Evolutionary conservation across 2,113 vertebrate genomes (phyloP), one percentile per base, ranked within the genome.

Genomic region (Labeo rohita): DNA sequence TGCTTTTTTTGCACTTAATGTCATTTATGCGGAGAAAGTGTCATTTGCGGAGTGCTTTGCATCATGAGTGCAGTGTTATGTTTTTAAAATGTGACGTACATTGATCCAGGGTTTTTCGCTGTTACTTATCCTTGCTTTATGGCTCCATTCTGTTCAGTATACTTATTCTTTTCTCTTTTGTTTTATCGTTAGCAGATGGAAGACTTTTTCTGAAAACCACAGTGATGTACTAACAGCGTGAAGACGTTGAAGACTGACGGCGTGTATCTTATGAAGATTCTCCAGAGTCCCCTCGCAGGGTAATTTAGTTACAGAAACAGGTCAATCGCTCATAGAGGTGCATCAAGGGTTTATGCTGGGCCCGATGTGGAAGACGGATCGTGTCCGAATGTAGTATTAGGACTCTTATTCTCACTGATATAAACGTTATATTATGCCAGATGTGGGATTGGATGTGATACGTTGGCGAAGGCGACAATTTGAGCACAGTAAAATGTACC

Each of bases 201-300:
- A 97, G 98, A 96, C 97, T 99, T 93, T 99, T 98, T 96, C 96
- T 99, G 96, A 99, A 99, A 96, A 99, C 97, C 92, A 96, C 97
- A 89, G 97, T 99, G 95, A 99, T 99, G 98, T 99, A 99, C 92
- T 99, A 96, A 99, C 93, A 93, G 91, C 92, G 88, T 87, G 75
- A 28, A 28, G 28, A 36, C 0, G n/a, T 85, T 83, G 90, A 93
- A 91, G 95, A 94, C 94, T 84, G 87, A 88, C 90, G 91, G 90
- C 88, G 86, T 76, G 61, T 87, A 90, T 89, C 89, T 83, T 77
- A 87, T 88, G 91, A 91, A 94, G 92, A 93, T 93, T 92, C 87
- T 89, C 87, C 86, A 90, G 90, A 92, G 90, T 86, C 89, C 84
- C 87, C 52, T 89, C 86, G 89, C 90, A 88, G 92, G 91, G 90